phyloP scores from a whole-genome alignment of 1,140 invertebrate genomes.

The Vanessa atalanta region DNA sequence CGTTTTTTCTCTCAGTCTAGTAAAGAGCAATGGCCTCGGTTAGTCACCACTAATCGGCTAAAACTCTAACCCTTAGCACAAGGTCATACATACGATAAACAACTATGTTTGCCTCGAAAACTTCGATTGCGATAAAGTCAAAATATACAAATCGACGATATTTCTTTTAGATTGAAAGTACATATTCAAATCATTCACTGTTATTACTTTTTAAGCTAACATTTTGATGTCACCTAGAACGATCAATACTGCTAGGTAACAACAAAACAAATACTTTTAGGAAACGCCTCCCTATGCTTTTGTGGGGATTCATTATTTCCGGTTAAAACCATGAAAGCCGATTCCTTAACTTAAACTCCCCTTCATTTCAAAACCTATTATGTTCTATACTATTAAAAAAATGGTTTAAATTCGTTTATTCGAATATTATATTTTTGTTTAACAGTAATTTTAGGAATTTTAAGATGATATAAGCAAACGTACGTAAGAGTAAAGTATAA shows the following conservation, averaged over 20 bases:
- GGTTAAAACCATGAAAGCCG: slow-evolving; percentile 55
- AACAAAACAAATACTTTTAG: slow-evolving; percentile 56
- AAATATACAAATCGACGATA: background rate
- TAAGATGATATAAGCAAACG: background rate
- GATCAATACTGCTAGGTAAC: slow-evolving; percentile 72
- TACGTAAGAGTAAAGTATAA: slow-evolving; percentile 14
- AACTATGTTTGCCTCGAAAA: background rate
- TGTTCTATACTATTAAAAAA: background rate
- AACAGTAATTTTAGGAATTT: background rate
- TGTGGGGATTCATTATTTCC: slow-evolving; percentile 73
- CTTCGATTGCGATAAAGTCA: background rate
- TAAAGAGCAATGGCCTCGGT: slow-evolving; percentile 63
- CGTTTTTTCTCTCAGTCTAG: slow-evolving; percentile 61
- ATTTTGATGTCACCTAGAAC: background rate
- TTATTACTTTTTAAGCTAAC: background rate
- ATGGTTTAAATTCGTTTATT: background rate
- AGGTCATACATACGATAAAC: background rate
- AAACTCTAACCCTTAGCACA: slow-evolving; percentile 1
- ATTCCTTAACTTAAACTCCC: slow-evolving; percentile 40
- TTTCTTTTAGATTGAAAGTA: too few relatives aligned
- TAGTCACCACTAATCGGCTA: slow-evolving; percentile 22
- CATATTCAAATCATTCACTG: too few relatives aligned
- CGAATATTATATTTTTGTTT: background rate
- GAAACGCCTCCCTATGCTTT: slow-evolving; percentile 33
- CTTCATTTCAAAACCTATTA: slow-evolving; percentile 7